Evolutionary conservation across 2,888 invertebrate species (phyloP).

Genomic region (Pycnomerus fuliginosus): DNA sequence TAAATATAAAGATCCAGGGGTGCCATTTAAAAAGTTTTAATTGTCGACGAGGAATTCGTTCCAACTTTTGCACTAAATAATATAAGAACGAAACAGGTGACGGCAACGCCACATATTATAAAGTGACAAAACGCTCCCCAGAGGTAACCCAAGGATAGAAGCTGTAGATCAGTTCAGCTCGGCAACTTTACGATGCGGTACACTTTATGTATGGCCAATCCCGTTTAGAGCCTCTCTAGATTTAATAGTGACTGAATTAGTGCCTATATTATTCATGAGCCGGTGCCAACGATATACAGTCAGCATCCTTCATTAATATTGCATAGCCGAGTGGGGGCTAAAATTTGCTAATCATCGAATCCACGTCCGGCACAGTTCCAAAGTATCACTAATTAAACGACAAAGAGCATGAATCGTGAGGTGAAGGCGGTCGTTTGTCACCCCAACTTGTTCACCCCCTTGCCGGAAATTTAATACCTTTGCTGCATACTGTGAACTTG

Average conservation of each 20-base stretch:
- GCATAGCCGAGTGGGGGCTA: too few species aligned
- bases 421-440: slow-evolving; percentile 16
- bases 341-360: too few species aligned
- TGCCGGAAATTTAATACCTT: slow-evolving; percentile 28
- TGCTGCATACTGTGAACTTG: slow-evolving; percentile 28
- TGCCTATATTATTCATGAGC: slow-evolving; percentile 21
- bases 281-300: slow-evolving; percentile 6
- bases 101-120: slow-evolving; percentile 13
- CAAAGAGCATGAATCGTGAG: too few species aligned
- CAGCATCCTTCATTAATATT: slow-evolving; percentile 1
- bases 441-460: slow-evolving; percentile 10
- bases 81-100: slow-evolving; percentile 17
- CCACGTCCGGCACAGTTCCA: too few species aligned
- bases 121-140: slow-evolving; percentile 19
- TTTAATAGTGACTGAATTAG: slow-evolving; percentile 22
- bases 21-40: slow-evolving; percentile 9
- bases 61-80: slow-evolving; percentile 12
- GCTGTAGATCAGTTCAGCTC: slow-evolving; percentile 11
- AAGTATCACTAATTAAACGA: too few species aligned
- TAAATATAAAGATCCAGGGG: too few species aligned
- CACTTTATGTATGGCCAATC: slow-evolving; percentile 22
- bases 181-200: slow-evolving; percentile 22
- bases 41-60: slow-evolving; percentile 6
- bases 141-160: slow-evolving; percentile 11
- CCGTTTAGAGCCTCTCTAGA: slow-evolving; percentile 23